A percentile compares a stretch with the other conserved stretches of the same genome.
Evolutionary conservation across 2,888 invertebrate genomes (phyloP).

Genomic region (Steinernema carpocapsae): DNA sequence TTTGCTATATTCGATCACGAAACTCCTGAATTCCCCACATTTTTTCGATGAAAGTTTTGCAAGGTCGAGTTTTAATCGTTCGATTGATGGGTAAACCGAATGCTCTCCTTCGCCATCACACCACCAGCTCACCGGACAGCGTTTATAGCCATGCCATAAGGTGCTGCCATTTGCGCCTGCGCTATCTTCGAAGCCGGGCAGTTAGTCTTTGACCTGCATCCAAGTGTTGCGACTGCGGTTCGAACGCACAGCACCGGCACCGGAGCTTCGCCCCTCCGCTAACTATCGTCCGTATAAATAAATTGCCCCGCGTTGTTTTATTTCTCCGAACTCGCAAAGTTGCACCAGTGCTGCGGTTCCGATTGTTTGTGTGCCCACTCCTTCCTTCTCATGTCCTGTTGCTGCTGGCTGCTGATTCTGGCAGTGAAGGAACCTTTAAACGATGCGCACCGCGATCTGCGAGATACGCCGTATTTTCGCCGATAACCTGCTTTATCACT

Average conservation of each 20-base stretch:
- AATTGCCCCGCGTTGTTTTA: slow-evolving; percentile 14
- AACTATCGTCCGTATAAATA: neutral
- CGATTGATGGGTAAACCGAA: no score
- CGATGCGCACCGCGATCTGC: neutral
- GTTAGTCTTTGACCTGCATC: slow-evolving; percentile 25
- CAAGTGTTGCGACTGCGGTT: slow-evolving; percentile 8
- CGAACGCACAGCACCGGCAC: neutral
- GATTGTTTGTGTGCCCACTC: neutral
- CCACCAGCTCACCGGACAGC: slow-evolving; percentile 2
- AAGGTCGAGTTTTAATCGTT: no score
- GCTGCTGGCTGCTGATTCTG: no score
- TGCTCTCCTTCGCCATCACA: no score
- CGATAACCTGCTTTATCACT: slow-evolving; percentile 34
- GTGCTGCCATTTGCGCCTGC: slow-evolving; percentile 3
- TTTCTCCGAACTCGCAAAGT: slow-evolving; percentile 21
- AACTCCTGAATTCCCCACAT: no score
- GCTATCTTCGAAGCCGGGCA: neutral
- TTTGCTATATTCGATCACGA: no score
- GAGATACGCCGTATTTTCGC: slow-evolving; percentile 30
- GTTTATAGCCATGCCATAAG: neutral
- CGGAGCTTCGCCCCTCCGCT: neutral
- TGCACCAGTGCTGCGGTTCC: neutral
- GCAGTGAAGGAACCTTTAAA: neutral
- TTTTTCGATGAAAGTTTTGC: no score
- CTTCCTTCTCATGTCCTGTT: no score